These are phyloP conservation scores for Scarus forsteni DNA, from an alignment of 2,797 vertebrate genomes.

Conservation along the genomic window DNA sequence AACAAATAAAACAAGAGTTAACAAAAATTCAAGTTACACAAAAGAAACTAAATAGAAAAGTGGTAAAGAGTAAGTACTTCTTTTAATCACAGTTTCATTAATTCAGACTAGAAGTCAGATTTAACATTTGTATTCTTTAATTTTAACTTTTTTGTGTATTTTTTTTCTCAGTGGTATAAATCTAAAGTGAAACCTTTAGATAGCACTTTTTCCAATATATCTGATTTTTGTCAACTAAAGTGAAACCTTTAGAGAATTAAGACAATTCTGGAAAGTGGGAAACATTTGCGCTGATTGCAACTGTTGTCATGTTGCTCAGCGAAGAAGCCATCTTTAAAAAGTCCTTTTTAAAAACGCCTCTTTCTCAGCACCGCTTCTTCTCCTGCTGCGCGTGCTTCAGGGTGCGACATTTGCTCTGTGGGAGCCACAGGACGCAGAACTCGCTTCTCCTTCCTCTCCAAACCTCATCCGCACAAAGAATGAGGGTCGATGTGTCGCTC, in stretches of 20 bases:
- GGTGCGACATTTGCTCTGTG: constrained; percentile 73
- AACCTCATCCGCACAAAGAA: constrained; percentile 89
- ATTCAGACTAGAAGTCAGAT: neutral
- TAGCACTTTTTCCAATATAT: neutral
- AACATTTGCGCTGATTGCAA: constrained; percentile 71
- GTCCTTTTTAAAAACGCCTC: constrained; percentile 79
- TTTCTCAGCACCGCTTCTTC: constrained; percentile 84
- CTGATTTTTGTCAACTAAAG: constrained; percentile 69
- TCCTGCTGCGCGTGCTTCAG: constrained; percentile 82
- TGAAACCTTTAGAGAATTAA: constrained; percentile 83
- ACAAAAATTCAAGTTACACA: neutral
- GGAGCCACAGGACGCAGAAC: constrained; percentile 62
- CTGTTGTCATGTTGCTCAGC: constrained; percentile 73
- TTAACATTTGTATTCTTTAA: neutral
- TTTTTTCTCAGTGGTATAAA: constrained; percentile 1
- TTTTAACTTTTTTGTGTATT: neutral
- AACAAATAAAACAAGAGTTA: no score
- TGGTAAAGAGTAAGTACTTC: constrained; percentile 28
- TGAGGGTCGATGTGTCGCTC: constrained; percentile 85
- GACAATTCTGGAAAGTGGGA: constrained; percentile 82
- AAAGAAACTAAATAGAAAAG: constrained; percentile 40
- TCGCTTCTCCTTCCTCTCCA: constrained; percentile 85
- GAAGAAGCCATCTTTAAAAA: constrained; percentile 75
- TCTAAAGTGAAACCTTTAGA: constrained; percentile 32
- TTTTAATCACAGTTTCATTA: neutral